phyloP scores from a whole-genome alignment of 2,888 invertebrate species.

The Drosophila mimica region DNA sequence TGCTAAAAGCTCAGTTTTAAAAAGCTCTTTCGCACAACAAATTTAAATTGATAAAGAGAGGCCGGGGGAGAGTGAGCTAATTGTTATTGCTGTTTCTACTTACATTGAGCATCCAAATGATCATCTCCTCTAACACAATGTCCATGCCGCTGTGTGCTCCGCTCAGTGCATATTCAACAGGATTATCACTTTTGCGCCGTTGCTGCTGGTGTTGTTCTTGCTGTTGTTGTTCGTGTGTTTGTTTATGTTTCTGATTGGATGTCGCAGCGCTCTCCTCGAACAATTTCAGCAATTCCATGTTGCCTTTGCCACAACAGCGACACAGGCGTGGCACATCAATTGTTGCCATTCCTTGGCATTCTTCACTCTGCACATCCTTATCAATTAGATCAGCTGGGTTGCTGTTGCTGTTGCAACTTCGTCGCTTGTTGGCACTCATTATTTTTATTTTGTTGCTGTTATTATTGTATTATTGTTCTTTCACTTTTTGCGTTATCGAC shows the following conservation, averaged over 20 bases:
- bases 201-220: slow-evolving; percentile 17
- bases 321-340: slow-evolving; percentile 59
- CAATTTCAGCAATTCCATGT: slow-evolving; percentile 52
- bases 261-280: slow-evolving; percentile 46
- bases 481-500: slow-evolving; percentile 41
- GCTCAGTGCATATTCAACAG: slow-evolving; percentile 67
- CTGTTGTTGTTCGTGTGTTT: not conserved
- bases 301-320: slow-evolving; percentile 66
- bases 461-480: slow-evolving; percentile 22
- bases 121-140: slow-evolving; percentile 68
- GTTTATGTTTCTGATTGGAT: slow-evolving; percentile 14
- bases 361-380: slow-evolving; percentile 11
- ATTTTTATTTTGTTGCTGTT: slow-evolving; percentile 18
- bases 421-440: slow-evolving; percentile 51
- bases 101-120: slow-evolving; percentile 70
- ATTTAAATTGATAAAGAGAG: not conserved
- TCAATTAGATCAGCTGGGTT: slow-evolving; percentile 28
- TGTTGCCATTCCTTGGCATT: slow-evolving; percentile 9
- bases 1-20: slow-evolving; percentile 16
- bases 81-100: slow-evolving; percentile 37
- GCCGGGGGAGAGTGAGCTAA: not conserved
- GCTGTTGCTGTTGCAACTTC: slow-evolving; percentile 34
- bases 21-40: not conserved
- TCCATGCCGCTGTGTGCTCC: slow-evolving; percentile 65
- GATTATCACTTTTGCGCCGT: slow-evolving; percentile 63